phyloP scores from a whole-genome alignment of 1,140 invertebrate genomes.

The Ephestia elutella region DNA sequence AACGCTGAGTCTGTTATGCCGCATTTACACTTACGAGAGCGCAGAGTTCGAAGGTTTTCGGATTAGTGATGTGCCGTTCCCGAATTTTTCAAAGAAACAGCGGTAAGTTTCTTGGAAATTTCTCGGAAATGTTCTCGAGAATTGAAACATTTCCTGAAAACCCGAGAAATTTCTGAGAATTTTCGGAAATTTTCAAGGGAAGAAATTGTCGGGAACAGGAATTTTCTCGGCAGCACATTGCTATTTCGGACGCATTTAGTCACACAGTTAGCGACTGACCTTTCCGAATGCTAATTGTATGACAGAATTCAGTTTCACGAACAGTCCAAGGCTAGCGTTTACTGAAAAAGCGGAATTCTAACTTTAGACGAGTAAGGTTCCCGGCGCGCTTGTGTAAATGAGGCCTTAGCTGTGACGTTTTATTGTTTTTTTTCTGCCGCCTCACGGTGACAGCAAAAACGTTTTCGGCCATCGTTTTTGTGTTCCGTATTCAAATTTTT shows the following conservation, averaged over 20 bases:
- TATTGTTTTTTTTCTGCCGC: slow-evolving; percentile 9
- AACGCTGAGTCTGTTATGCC: slow-evolving; percentile 7
- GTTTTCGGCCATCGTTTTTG: slow-evolving; percentile 7
- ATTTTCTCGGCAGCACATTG: no score
- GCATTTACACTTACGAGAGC: neutral
- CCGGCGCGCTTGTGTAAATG: neutral
- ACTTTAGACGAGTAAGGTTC: neutral
- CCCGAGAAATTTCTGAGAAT: no score
- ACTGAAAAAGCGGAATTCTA: neutral
- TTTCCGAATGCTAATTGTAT: neutral
- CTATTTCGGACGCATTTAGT: neutral
- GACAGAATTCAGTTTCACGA: neutral
- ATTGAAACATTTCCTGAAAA: no score
- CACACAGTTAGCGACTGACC: neutral
- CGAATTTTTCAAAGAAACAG: no score
- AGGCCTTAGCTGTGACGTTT: slow-evolving; percentile 1
- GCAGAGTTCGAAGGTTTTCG: no score
- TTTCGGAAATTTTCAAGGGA: no score
- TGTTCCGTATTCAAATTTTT: slow-evolving; percentile 2
- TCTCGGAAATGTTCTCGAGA: no score
- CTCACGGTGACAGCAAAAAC: slow-evolving; percentile 9
- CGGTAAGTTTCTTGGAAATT: no score
- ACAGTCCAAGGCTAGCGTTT: neutral
- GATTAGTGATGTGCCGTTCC: no score
- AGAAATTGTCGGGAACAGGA: no score